Evolutionary conservation across 2,113 vertebrate genomes (phyloP), one percentile per base, ranked within the genome.

Genomic region (Neopipo cinnamomea): DNA sequence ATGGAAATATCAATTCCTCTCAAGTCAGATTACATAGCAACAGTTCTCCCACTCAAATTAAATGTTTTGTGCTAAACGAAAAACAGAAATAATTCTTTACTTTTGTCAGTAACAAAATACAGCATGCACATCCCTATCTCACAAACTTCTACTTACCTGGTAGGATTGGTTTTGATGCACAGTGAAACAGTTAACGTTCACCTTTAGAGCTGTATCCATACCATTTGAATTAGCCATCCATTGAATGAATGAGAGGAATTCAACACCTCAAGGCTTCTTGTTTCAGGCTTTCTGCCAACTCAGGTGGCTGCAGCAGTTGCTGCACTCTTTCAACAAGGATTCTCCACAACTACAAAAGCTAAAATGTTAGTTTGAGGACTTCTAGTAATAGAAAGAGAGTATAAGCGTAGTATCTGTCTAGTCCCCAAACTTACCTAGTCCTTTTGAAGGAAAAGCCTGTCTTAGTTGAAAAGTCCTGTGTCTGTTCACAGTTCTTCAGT

Each of bases 161-260:
- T 22, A 61, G 63, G 47, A 92, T n/a, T n/a, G n/a, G n/a, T n/a
- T n/a, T n/a, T 35, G 76, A 81, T 84, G 24, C 72, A 39, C 67
- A 44, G 3, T 28, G 59, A 50, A 93, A 91, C 61, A 81, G 86
- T 92, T 88, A 91, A 55, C 3, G 44, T 42, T 93, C 56, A 81
- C 62, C 15, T 28, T 75, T 65, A 28, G 59, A 65, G n/a, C 2
- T 63, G 31, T 68, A 63, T 85, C 65, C 70, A 47, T 3, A 44
- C 65, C 87, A 41, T 52, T 75, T 52, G 73, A 96, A 92, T 91
- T 92, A 95, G 31, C 73, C 65, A 91, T 68, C 77, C 91, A 87
- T 76, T 92, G 87, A 95, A 85, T 75, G 94, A 93, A 94, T 61
- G 76, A 63, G 30, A 89, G 53, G 89, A 96, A 93, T 95, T 96